Evolutionary conservation across 2,797 vertebrate species (phyloP), one percentile per base, ranked within the genome.

Genomic region (Hippopotamyrus pictus): DNA sequence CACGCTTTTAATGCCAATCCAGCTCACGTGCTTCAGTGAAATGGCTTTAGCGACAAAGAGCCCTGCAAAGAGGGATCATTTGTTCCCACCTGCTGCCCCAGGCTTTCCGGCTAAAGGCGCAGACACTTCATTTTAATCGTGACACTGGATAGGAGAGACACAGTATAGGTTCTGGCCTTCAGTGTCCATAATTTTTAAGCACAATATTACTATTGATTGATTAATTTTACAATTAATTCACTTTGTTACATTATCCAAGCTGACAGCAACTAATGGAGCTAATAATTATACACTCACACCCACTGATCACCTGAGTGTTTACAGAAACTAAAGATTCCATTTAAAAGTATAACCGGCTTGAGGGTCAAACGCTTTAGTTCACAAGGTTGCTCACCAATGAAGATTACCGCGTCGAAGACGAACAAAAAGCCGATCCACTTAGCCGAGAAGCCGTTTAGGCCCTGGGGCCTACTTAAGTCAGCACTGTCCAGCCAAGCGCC

Each of bases 1-100:
- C 62, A 90, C 8, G 57, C 89, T 88, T 89, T 88, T 89, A 90
- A 48, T 41, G 50, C 62, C 22, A 59, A 89, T 87, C 53, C 76
- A 53, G 37, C 50, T 41, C 12, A 29, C 89, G 73, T 69, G 53
- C 62, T 65, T 76, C 25, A 76, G 82, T 37, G 7, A 65, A 88
- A 22, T 37, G 53, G 87, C 62, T 69, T 51, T 51, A 88, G 48
- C 0, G 87, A 86, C 65, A 44, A 59, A 46, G 33, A 37, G 69
- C 54, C 51, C 65, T 88, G 88, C 65, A 88, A 90, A 89, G 86
- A 41, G 86, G 69, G 53, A 57, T 57, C 51, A 57, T 57, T 87
- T 88, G 53, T 33, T 50, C 1, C 46, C 11, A 51, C 69, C 87
- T 51, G 29, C 87, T 86, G 37, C 19, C 44, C 11, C 46, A 25